Conservation (phyloP, 2,797 vertebrate species). For the Tokudaia muenninki region DNA sequence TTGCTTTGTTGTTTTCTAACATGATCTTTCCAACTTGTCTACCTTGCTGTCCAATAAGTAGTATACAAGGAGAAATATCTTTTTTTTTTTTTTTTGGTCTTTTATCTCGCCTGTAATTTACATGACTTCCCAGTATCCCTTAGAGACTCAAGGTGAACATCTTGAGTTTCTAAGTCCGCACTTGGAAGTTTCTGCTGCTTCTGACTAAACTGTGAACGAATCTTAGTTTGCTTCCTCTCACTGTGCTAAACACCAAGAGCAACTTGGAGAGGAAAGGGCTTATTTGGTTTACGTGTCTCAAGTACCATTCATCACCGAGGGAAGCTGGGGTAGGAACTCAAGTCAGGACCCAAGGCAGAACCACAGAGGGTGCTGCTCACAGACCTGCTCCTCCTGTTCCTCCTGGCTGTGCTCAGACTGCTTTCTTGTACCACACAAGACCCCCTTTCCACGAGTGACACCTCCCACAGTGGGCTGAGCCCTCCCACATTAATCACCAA, state of each 20-base stretch:
- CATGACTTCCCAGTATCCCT: background rate
- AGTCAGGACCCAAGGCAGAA: no score
- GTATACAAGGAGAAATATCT: no score
- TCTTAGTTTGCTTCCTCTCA: background rate
- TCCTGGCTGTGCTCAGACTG: background rate
- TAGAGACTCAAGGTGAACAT: no score
- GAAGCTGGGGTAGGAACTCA: background rate
- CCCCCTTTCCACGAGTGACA: background rate
- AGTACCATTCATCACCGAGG: no score
- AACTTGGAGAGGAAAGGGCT: background rate
- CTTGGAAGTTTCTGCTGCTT: background rate
- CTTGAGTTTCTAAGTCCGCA: background rate
- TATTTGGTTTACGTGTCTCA: background rate
- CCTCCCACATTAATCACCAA: background rate
- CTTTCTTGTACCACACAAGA: background rate
- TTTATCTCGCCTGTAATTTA: background rate
- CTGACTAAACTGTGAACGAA: background rate
- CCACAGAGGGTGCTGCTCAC: background rate
- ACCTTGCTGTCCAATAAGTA: background rate
- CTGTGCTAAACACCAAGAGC: background rate
- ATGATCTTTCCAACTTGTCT: background rate
- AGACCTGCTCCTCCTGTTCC: background rate
- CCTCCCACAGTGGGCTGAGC: background rate
- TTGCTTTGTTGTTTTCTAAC: background rate
- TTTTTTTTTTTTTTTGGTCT: no score